Percentiles rank a stretch among this genome's conserved stretches.
Conservation (phyloP, 2,113 vertebrate species). For the Pteruthius melanotis region DNA sequence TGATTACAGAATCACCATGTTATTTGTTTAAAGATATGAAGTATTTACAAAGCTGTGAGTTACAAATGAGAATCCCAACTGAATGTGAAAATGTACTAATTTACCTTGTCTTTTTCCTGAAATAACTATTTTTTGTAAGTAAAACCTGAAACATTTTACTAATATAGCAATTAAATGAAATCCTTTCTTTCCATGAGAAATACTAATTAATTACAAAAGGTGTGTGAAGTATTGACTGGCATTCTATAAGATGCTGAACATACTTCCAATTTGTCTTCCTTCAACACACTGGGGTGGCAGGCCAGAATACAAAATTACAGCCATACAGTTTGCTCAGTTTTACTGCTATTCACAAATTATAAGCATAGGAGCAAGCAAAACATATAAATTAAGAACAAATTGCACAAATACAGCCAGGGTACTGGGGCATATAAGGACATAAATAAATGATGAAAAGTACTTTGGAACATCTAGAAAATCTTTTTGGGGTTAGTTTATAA, state of each 20-base stretch:
- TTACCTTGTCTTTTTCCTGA: neutral
- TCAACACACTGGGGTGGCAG: neutral
- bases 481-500: neutral
- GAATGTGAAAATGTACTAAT: neutral
- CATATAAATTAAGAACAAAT: neutral
- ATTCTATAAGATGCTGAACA: neutral
- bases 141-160: neutral
- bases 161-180: neutral
- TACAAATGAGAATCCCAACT: neutral
- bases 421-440: neutral
- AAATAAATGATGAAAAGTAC: neutral
- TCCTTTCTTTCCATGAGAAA: neutral
- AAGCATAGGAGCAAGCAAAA: neutral
- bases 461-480: neutral
- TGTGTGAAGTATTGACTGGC: neutral
- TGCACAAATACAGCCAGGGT: neutral
- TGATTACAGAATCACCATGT: conserved; percentile 67
- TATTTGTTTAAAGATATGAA: conserved; percentile 74
- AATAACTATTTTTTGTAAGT: conserved; percentile 61
- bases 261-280: neutral
- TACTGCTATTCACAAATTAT: neutral
- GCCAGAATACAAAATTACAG: neutral
- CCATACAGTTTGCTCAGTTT: neutral
- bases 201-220: neutral
- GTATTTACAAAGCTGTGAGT: conserved; percentile 80